Conservation (phyloP, 2,113 vertebrate genomes). For the Buteo buteo region DNA sequence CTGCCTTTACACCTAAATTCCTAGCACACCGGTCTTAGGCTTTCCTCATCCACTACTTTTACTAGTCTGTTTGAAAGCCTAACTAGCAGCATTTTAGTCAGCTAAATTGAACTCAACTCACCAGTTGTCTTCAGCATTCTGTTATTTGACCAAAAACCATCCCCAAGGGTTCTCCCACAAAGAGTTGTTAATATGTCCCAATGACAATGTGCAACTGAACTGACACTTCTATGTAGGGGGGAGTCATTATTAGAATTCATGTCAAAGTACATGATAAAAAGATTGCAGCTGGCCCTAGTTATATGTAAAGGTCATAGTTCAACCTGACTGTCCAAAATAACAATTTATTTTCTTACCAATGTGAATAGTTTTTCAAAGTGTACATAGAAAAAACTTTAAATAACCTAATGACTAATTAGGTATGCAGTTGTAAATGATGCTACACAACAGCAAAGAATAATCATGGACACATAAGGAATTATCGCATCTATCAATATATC, state of each 20-base stretch:
- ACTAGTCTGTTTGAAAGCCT: background rate
- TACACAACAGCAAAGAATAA: background rate
- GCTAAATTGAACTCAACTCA: background rate
- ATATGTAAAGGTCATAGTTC: background rate
- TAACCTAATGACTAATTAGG: background rate
- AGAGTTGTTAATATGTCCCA: background rate
- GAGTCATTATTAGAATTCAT: background rate
- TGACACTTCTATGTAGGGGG: background rate
- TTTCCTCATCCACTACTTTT: background rate
- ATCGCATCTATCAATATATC: background rate
- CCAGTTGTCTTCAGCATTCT: background rate
- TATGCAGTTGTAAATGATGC: background rate
- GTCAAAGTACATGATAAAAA: background rate
- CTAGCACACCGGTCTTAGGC: background rate
- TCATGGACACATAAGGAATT: background rate
- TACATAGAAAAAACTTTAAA: background rate
- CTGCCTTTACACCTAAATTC: background rate
- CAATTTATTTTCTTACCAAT: background rate
- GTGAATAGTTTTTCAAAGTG: background rate
- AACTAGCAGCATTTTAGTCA: background rate
- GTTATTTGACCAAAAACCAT: background rate
- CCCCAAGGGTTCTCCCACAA: background rate
- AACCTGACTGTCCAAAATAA: background rate
- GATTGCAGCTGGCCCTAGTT: background rate
- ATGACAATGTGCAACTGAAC: background rate